phyloP scores from a whole-genome alignment of 2,797 vertebrate species.

The Champsocephalus esox region DNA sequence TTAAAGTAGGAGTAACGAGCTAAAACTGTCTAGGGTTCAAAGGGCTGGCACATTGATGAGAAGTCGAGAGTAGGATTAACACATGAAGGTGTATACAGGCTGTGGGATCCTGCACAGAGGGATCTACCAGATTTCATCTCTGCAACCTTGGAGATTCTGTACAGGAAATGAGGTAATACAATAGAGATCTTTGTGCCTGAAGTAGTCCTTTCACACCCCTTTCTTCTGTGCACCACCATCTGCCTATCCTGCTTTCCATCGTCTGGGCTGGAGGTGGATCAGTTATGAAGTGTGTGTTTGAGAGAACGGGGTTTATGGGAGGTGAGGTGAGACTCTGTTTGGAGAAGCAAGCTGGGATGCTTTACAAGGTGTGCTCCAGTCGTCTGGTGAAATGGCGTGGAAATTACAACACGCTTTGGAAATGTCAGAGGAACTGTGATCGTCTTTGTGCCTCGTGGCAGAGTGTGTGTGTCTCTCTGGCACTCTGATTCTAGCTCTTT shows the following conservation, averaged over 20 bases:
- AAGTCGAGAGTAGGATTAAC: conserved; percentile 38
- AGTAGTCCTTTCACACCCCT: conserved; percentile 41
- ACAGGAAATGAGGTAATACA: conserved; percentile 79
- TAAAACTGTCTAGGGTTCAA: conserved; percentile 7
- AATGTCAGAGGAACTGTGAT: conserved; percentile 41
- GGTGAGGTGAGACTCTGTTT: conserved; percentile 72
- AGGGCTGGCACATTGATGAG: conserved; percentile 51
- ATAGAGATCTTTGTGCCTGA: conserved; percentile 68
- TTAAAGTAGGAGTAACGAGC: background rate
- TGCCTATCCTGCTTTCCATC: conserved; percentile 58
- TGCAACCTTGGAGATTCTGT: conserved; percentile 57
- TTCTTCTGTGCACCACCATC: conserved; percentile 33
- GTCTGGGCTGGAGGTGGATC: conserved; percentile 57
- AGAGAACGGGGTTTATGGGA: conserved; percentile 55
- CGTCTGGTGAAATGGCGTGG: conserved; percentile 45
- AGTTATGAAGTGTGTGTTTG: conserved; percentile 51
- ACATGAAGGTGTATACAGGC: conserved; percentile 19
- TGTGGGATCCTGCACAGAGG: conserved; percentile 46
- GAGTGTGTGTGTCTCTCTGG: conserved; percentile 27
- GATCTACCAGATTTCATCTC: conserved; percentile 63
- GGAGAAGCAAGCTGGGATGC: conserved; percentile 51
- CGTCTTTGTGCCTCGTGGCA: conserved; percentile 43
- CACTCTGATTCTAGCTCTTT: background rate
- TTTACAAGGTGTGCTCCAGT: conserved; percentile 57
- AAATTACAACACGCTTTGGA: conserved; percentile 56